Evolutionary conservation across 2,888 invertebrate genomes (phyloP), one percentile per base, ranked within the genome.

Genomic region (Folsomia candida): DNA sequence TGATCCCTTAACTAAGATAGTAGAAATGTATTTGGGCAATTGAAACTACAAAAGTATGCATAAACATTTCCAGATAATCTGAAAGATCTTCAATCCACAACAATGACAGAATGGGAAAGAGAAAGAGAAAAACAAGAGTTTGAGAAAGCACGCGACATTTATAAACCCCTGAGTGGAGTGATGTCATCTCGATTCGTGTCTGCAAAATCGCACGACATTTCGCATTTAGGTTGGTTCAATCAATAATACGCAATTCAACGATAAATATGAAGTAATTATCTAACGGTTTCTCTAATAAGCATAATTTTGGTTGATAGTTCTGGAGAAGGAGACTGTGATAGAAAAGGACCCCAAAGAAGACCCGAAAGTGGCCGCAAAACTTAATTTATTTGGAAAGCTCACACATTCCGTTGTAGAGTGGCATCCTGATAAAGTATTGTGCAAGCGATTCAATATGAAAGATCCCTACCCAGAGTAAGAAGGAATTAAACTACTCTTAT

Each of bases 371-470:
- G 93, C 93, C 0, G 93, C 90, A 0, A 86, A 86, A 79, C 85
- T 88, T 82, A 92, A 91, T 77, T 88, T 91, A 85, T 92, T 89
- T 83, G 94, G 93, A 0, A 86, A 86, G 72, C 86, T 91, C 81
- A 95, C 92, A 0, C 85, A 95, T 65, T 85, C 84, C 3, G 86
- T 86, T 28, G 81, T 81, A 0, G 85, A 88, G 59, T 99, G 98
- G 98, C 88, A 90, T 76, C 98, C 98, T 0, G 88, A 89, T 76
- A 84, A 88, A 57, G 82, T 93, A 6, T 85, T 99, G 0, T 97
- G 94, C 82, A 94, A 92, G 82, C 86, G 97, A 58, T 98, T 97
- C 82, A 98, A 99, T 82, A 89, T 99, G 28, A 93, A 95, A 0
- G 91, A 96, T 82, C 93, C 96, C 0, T 89, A 88, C 74, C 87